Evolutionary conservation across 2,888 invertebrate genomes (phyloP), one percentile per base, ranked within the genome.

Genomic region (Drosophila paracracens): DNA sequence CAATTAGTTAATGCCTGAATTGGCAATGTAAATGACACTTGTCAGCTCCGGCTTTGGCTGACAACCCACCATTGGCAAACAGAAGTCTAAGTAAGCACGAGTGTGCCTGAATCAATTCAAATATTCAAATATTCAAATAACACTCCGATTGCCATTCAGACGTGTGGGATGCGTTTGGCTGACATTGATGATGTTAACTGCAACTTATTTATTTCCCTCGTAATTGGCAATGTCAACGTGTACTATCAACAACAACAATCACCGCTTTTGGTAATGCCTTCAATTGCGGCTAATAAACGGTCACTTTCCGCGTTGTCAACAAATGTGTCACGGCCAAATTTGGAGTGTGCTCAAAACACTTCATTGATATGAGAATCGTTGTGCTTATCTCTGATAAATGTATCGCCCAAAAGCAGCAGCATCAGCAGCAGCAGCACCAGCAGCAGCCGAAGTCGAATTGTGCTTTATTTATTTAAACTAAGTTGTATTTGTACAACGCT

Each of bases 171-270:
- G 76, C 69, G 52, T 70, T 68, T 56, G 70, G 58, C 64, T 83
- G 84, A 84, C 85, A 85, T 85, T 85, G 85, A 84, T 84, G 70
- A 61, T 50, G 69, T 73, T 74, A 40, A 63, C 66, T 71, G 66
- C 58, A 69, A 67, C 63, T 76, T 74, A 57, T 76, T 82, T 68
- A 68, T 76, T 64, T 52, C 59, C 66, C 74, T 70, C 83, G 70
- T 66, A 77, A 83, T 83, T 86, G 83, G 87, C 89, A 83, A 77
- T 79, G 79, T 58, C 81, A 79, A 64, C 86, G 75, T 70, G 87
- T 85, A 77, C 73, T 71, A 21, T 31, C 62, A 70, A 50, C 62
- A 74, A 64, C n/a, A 48, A 48, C 48, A 38, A 43, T 33, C 46
- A 2, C 72, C 69, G 21, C 52, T 68, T 81, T 72, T 66, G 78